phyloP scores from a whole-genome alignment of 2,797 vertebrate species.

The Pseudochirops cupreus region DNA sequence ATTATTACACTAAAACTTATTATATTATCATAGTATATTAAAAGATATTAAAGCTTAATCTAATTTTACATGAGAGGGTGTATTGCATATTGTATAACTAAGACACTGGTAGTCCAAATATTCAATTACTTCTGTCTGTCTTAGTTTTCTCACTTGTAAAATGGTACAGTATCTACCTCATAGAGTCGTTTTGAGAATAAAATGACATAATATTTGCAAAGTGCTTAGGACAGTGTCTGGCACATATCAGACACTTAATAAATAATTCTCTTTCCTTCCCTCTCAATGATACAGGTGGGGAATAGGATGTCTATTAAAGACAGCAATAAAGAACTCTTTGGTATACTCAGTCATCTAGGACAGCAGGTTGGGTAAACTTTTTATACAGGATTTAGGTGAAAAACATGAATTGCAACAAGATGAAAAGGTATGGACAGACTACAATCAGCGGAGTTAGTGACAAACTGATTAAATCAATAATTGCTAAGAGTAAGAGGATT shows the following conservation, averaged over 20 bases:
- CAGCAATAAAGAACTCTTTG: conserved; percentile 71
- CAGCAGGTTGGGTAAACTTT: neutral
- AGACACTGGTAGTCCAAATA: neutral
- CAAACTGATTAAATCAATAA: neutral
- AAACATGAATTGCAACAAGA: neutral
- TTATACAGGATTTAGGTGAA: neutral
- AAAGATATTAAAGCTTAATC: neutral
- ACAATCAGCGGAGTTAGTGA: neutral
- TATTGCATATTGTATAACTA: neutral
- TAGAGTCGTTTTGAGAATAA: neutral
- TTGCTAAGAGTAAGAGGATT: conserved; percentile 70
- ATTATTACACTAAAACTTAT: neutral
- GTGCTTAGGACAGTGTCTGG: neutral
- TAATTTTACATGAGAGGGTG: neutral
- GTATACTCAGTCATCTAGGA: conserved; percentile 77
- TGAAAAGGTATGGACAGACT: neutral
- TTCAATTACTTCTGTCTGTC: neutral
- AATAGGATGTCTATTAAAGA: conserved; percentile 67
- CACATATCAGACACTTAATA: neutral
- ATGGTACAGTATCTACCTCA: neutral
- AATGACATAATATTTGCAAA: neutral
- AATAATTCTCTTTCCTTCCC: neutral
- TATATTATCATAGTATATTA: neutral
- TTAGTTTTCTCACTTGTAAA: neutral
- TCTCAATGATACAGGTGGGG: neutral